Evolutionary conservation across 2,888 invertebrate species (phyloP).

Genomic region (Mechanitis mazaeus): DNA sequence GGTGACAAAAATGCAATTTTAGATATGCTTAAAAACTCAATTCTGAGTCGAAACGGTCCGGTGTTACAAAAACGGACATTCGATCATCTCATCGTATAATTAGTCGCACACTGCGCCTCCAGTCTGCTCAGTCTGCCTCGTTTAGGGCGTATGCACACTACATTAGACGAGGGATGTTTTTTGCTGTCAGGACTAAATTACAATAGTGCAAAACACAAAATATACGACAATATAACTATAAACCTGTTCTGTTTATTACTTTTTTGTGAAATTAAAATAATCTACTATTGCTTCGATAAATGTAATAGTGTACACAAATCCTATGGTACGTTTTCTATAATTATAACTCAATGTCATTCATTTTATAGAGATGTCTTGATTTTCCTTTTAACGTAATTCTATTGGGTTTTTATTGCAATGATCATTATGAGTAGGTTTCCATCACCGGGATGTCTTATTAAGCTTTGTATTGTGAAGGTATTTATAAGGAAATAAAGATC

Average conservation of each 20-base stretch:
- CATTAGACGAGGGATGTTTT: slow-evolving; percentile 3
- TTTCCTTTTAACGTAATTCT: slow-evolving; percentile 46
- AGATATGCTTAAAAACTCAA: slow-evolving; percentile 70
- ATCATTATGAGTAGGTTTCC: slow-evolving; percentile 46
- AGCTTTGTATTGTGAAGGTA: slow-evolving; percentile 10
- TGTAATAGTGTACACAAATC: slow-evolving; percentile 9
- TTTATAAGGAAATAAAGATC: slow-evolving; percentile 11
- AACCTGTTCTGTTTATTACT: too few species aligned
- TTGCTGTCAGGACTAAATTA: slow-evolving; percentile 2
- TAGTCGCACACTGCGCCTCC: slow-evolving; percentile 59
- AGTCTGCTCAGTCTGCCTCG: slow-evolving; percentile 7
- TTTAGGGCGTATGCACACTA: slow-evolving; percentile 15
- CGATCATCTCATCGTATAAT: slow-evolving; percentile 65
- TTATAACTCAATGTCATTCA: slow-evolving; percentile 48
- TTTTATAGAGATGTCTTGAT: slow-evolving; percentile 51
- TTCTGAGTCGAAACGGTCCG: slow-evolving; percentile 49
- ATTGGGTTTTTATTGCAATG: slow-evolving; percentile 43
- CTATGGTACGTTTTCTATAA: slow-evolving; percentile 10
- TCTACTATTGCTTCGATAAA: too few species aligned
- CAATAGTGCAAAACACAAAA: too few species aligned
- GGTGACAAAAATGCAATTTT: slow-evolving; percentile 75
- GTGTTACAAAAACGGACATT: slow-evolving; percentile 51
- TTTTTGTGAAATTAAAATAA: too few species aligned
- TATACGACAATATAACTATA: too few species aligned
- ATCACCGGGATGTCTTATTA: slow-evolving; percentile 44